phyloP scores from a whole-genome alignment of 2,113 vertebrate species.

The Grammomys surdaster region DNA sequence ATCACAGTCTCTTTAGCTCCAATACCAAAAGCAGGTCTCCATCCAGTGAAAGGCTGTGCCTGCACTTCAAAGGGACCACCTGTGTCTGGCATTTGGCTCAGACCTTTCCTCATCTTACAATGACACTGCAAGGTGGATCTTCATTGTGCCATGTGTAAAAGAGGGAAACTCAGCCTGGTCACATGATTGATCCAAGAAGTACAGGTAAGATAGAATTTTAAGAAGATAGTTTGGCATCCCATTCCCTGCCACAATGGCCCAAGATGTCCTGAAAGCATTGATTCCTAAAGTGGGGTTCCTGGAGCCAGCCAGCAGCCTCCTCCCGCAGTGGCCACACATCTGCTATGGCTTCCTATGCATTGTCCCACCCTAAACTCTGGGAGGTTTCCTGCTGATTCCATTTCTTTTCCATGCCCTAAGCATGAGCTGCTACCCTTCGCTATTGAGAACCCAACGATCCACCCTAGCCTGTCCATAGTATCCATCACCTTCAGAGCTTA shows the following conservation, averaged over 20 bases:
- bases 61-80: not conserved
- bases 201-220: slow-evolving; percentile 25
- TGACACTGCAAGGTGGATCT: not conserved
- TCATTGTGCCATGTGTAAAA: not conserved
- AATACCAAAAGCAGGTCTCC: not conserved
- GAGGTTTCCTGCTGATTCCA: not conserved
- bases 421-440: not conserved
- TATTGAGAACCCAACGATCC: not conserved
- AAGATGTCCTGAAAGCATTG: not conserved
- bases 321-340: not conserved
- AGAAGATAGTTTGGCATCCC: not conserved
- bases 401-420: not conserved
- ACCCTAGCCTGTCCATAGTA: not conserved
- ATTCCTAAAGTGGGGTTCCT: not conserved
- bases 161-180: slow-evolving; percentile 39
- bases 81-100: not conserved
- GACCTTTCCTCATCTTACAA: slow-evolving; percentile 13
- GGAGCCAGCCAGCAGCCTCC: not conserved
- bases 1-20: not conserved
- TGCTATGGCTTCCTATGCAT: not conserved
- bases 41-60: not conserved
- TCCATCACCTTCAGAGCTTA: not conserved
- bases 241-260: not conserved
- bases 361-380: not conserved
- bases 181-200: slow-evolving; percentile 27